These are phyloP conservation scores for Plectropomus leopardus DNA, from an alignment of 2,113 vertebrate species.

Conservation along the genomic window DNA sequence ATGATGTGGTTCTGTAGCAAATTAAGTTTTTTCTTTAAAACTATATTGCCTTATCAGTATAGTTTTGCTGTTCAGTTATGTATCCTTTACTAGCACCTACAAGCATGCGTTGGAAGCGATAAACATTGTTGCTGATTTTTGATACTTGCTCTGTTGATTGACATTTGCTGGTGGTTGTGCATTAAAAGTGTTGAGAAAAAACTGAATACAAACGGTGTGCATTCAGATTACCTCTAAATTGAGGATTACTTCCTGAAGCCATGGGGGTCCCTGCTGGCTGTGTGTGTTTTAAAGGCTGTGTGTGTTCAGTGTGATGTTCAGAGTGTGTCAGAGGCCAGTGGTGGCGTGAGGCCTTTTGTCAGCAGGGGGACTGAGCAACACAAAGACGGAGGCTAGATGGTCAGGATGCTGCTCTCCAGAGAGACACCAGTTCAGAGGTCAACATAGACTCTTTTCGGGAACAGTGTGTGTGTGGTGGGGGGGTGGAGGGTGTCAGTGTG, in stretches of 20 bases:
- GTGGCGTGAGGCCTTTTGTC: slow-evolving; percentile 62
- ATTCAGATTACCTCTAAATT: slow-evolving; percentile 2
- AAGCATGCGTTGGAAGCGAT: not conserved
- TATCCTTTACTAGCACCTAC: too few species aligned
- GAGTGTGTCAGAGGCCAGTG: slow-evolving; percentile 53
- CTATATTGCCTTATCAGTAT: not conserved
- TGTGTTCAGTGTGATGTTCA: not conserved
- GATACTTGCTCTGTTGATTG: not conserved
- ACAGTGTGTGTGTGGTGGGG: not conserved
- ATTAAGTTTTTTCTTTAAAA: not conserved
- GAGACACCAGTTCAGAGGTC: slow-evolving; percentile 75
- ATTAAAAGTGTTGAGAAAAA: not conserved
- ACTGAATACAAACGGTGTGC: not conserved
- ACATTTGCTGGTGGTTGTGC: not conserved
- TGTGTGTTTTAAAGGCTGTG: slow-evolving; percentile 45
- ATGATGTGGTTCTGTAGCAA: not conserved
- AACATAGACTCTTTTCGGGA: slow-evolving; percentile 55
- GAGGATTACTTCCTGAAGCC: not conserved
- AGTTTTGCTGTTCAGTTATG: not conserved
- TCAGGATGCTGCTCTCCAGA: slow-evolving; percentile 71
- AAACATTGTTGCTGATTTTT: not conserved
- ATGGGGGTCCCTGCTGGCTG: slow-evolving; percentile 40
- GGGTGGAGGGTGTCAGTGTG: slow-evolving; percentile 16
- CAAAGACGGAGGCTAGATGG: slow-evolving; percentile 56
- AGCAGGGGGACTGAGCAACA: slow-evolving; percentile 57